A percentile compares a stretch with the other conserved stretches of the same genome.
phyloP scores from a whole-genome alignment of 2,888 invertebrate genomes.

The Erebia ligea region DNA sequence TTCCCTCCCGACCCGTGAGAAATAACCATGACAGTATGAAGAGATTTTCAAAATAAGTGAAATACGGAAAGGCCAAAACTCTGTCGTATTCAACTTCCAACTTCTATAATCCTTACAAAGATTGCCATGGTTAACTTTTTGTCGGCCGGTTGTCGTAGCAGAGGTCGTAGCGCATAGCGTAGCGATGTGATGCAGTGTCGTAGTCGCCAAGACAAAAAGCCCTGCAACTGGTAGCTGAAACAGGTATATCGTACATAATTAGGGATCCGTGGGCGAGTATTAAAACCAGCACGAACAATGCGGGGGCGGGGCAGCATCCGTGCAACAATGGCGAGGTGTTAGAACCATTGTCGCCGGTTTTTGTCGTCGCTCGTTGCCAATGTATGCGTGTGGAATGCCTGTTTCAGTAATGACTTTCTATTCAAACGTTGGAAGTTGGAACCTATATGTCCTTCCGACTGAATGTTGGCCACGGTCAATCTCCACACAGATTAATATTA shows the following conservation, averaged over 20 bases:
- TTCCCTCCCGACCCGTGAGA: no score
- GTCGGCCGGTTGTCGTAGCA: no score
- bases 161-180: neutral
- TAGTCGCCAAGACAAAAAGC: constrained; percentile 25
- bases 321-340: constrained; percentile 67
- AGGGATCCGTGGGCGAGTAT: constrained; percentile 65
- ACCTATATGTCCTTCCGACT: neutral
- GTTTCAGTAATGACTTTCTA: constrained; percentile 11
- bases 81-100: no score
- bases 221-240: constrained; percentile 48
- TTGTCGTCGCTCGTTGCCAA: constrained; percentile 46
- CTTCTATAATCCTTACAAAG: no score
- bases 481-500: no score
- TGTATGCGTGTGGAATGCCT: constrained; percentile 24
- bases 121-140: no score
- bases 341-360: constrained; percentile 68
- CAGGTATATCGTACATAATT: constrained; percentile 64
- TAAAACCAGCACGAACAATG: constrained; percentile 56
- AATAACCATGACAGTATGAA: no score
- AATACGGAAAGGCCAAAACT: no score
- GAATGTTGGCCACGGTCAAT: no score
- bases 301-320: constrained; percentile 70
- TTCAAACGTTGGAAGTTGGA: neutral
- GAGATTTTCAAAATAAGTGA: no score
- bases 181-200: constrained; percentile 30